These are phyloP conservation scores for Chlorops oryzae DNA, from an alignment of 1,140 invertebrate genomes.

Conservation along the genomic window DNA sequence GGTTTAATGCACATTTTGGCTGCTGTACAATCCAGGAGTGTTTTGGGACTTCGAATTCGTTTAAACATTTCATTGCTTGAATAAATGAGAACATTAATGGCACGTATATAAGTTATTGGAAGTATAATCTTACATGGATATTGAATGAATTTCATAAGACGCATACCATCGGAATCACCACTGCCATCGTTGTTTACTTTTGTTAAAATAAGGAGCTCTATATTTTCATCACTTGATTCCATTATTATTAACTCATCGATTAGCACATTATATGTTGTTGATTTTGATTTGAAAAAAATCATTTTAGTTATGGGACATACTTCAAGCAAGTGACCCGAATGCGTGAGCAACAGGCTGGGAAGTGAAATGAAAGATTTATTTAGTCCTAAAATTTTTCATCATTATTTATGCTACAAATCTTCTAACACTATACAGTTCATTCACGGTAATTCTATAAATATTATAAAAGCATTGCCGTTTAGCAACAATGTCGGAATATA, in stretches of 20 bases:
- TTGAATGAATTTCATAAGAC: slow-evolving; percentile 35
- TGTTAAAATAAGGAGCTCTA: slow-evolving; percentile 35
- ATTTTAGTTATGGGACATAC: slow-evolving; percentile 36
- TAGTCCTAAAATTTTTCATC: not conserved
- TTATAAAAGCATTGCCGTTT: too few relatives aligned
- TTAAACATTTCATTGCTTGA: slow-evolving; percentile 35
- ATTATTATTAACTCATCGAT: slow-evolving; percentile 39
- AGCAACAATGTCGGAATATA: too few relatives aligned
- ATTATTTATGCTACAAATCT: not conserved
- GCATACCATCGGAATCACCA: too few relatives aligned
- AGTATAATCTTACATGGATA: slow-evolving; percentile 33
- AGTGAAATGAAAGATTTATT: not conserved
- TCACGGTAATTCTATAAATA: too few relatives aligned
- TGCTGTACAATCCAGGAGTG: slow-evolving; percentile 38
- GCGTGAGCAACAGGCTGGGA: slow-evolving; percentile 31
- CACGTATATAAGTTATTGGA: not conserved
- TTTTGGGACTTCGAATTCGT: slow-evolving; percentile 33
- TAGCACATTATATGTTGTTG: slow-evolving; percentile 9
- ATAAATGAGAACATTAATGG: not conserved
- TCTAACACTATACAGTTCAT: not conserved
- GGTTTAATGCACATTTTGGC: slow-evolving; percentile 39
- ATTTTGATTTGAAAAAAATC: not conserved
- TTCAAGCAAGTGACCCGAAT: slow-evolving; percentile 33
- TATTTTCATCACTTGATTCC: slow-evolving; percentile 34
- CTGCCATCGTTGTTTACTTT: slow-evolving; percentile 16